Evolutionary conservation across 2,113 vertebrate species (phyloP), one percentile per base, ranked within the genome.

Genomic region (Nothoprocta perdicaria): DNA sequence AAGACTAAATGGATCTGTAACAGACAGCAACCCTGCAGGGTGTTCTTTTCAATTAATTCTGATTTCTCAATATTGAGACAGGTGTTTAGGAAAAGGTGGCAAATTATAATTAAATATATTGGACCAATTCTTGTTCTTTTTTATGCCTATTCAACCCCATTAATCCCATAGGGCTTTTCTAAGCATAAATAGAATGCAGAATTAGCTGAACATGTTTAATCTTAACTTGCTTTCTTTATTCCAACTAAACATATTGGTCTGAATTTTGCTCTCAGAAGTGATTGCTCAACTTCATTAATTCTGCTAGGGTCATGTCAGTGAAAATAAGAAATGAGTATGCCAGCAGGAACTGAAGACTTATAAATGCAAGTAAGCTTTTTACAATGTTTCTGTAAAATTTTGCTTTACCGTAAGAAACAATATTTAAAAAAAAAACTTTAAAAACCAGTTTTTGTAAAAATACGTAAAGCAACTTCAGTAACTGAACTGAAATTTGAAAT

Each of bases 41-140:
- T 55, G 5, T 38, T 65, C 14, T 74, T 85, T 73, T 67, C 41
- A 38, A 16, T 84, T 83, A 88, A 52, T 83, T 85, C n/a, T 66
- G 38, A 10, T 60, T 79, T 68, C 33, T 15, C 22, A 81, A 3
- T 35, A 43, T 60, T 48, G 53, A 21, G 52, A 63, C 4, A 75
- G 12, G 12, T 92, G 4, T 85, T 90, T 94, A 27, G 6, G 46
- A 86, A 89, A 91, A 72, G n/a, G 33, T 61, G 31, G 1, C 11
- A 85, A 68, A 62, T 72, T 67, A 41, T 80, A 73, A 84, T 91
- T 11, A 68, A 48, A 68, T 3, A 52, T 33, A 45, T 1, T 57
- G 8, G 5, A 48, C 5, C 0, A 46, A 17, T 57, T 76, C 33
- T 38, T 60, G 1, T 23, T 75, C n/a, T 35, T 77, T 26, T 33